phyloP scores from a whole-genome alignment of 2,797 vertebrate species.

The Erithacus rubecula region DNA sequence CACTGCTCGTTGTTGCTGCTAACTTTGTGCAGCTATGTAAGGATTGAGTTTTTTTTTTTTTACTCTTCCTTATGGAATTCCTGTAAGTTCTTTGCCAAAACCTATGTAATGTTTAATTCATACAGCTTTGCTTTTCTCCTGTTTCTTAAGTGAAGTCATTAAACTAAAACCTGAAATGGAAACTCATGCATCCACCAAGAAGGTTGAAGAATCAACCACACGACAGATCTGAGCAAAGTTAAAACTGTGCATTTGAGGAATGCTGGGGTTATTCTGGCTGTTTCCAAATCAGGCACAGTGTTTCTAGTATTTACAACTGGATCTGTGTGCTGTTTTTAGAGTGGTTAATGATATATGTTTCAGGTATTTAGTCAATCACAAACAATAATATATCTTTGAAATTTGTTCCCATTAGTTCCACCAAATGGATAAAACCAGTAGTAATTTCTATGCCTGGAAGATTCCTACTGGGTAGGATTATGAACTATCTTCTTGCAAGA shows the following conservation, averaged over 20 bases:
- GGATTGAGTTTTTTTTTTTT: background rate
- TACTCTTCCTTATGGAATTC: slow-evolving; percentile 5
- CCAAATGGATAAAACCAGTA: background rate
- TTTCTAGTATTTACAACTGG: background rate
- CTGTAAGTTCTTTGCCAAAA: slow-evolving; percentile 1
- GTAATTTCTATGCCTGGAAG: background rate
- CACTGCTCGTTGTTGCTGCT: background rate
- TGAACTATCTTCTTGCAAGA: background rate
- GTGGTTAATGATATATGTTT: background rate
- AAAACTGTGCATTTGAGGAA: background rate
- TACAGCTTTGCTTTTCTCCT: background rate
- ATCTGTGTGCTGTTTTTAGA: background rate
- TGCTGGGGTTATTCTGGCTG: background rate
- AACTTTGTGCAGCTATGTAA: background rate
- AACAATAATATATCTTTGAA: background rate
- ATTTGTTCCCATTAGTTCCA: background rate
- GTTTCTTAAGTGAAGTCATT: background rate
- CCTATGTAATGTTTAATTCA: background rate
- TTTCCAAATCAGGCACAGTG: background rate
- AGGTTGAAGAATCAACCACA: background rate
- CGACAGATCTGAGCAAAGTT: background rate
- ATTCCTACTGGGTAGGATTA: background rate
- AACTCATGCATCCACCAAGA: background rate
- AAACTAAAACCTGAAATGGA: slow-evolving; percentile 14
- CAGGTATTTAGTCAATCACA: background rate